Evolutionary conservation across 1,140 invertebrate species (phyloP).

Genomic region (Leptinotarsa lineolata): DNA sequence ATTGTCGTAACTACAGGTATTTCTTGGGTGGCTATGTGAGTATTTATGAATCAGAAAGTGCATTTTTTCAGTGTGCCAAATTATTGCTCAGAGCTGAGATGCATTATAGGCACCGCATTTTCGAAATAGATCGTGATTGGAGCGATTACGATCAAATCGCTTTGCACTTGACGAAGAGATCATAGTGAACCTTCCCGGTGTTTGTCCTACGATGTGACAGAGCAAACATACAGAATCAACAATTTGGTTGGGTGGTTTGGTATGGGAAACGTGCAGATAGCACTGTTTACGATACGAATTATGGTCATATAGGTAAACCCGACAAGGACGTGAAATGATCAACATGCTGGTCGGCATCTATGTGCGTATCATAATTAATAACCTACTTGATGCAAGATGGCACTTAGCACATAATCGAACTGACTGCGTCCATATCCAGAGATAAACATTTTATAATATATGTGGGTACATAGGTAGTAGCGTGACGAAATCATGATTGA

Average conservation of each 20-base stretch:
- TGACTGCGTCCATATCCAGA: background rate
- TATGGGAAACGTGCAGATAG: slow-evolving; percentile 37
- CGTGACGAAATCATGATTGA: no score
- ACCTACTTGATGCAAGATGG: background rate
- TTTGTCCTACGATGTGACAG: slow-evolving; percentile 29
- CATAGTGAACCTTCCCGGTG: background rate
- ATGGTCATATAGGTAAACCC: slow-evolving; percentile 48
- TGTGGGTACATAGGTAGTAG: background rate
- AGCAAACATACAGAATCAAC: slow-evolving; percentile 46
- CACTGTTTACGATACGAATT: slow-evolving; percentile 47
- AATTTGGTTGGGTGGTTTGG: slow-evolving; percentile 45
- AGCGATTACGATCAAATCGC: no score
- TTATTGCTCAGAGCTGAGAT: no score
- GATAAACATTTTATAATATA: background rate
- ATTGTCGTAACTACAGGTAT: no score
- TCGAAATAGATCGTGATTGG: no score
- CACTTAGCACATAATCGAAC: slow-evolving; percentile 18
- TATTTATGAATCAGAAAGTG: no score
- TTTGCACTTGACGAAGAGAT: background rate
- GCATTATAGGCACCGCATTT: no score
- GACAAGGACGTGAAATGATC: slow-evolving; percentile 46
- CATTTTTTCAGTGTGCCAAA: no score
- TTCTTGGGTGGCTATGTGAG: no score
- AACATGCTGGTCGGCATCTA: slow-evolving; percentile 40
- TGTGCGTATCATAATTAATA: slow-evolving; percentile 25